phyloP scores from a whole-genome alignment of 1,140 invertebrate genomes.

The Scaptomyza pallida region DNA sequence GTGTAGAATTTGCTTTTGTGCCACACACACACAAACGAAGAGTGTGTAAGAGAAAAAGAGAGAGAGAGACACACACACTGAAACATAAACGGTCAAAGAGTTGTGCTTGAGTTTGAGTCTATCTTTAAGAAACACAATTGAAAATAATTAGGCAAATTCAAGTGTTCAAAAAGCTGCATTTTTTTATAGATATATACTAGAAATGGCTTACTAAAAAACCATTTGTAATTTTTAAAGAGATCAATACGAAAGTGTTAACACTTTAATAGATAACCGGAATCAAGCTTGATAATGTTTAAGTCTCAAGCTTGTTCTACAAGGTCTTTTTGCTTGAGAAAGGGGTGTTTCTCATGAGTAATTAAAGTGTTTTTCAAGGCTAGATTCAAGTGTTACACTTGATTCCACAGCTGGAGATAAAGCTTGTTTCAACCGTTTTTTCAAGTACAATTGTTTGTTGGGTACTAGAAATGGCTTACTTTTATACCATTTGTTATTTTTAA shows the following conservation, averaged over 20 bases:
- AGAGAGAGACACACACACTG: not conserved
- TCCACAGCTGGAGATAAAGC: too few relatives aligned
- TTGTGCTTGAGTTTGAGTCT: constrained; percentile 36
- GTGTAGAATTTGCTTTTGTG: constrained; percentile 68
- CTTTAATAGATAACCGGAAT: too few relatives aligned
- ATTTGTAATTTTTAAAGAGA: not conserved
- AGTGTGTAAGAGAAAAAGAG: not conserved
- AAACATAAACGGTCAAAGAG: constrained; percentile 28
- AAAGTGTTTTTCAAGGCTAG: too few relatives aligned
- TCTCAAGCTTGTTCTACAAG: too few relatives aligned
- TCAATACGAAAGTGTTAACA: too few relatives aligned
- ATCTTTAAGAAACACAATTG: constrained; percentile 3
- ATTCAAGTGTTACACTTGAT: too few relatives aligned
- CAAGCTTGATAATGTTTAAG: too few relatives aligned
- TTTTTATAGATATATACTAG: not conserved
- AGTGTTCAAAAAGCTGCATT: not conserved
- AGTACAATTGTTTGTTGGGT: too few relatives aligned
- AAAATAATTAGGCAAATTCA: constrained; percentile 6
- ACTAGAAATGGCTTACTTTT: too few relatives aligned
- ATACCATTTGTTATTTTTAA: not conserved
- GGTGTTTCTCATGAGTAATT: too few relatives aligned
- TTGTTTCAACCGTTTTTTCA: too few relatives aligned
- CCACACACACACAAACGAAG: constrained; percentile 20
- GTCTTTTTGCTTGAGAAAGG: too few relatives aligned
- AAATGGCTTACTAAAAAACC: not conserved